Percentiles rank a stretch among this genome's conserved stretches.
Conservation (phyloP, 2,888 invertebrate species). For the Didymodactylos carnosus region DNA sequence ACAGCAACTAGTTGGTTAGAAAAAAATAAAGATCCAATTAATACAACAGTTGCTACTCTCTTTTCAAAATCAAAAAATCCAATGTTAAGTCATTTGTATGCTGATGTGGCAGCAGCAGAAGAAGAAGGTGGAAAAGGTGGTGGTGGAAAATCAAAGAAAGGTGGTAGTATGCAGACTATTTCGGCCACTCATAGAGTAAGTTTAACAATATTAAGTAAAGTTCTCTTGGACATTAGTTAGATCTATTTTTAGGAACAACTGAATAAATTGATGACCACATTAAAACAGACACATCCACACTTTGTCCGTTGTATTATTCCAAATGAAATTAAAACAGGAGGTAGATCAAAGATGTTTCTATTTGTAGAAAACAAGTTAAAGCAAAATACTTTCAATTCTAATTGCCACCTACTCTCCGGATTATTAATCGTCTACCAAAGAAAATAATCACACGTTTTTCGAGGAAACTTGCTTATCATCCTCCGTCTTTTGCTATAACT, state of each 20-base stretch:
- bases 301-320: constrained; percentile 99
- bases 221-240: neutral
- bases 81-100: neutral
- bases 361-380: no score
- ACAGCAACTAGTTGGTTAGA: constrained; percentile 74
- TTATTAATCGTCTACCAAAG: no score
- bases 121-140: constrained; percentile 31
- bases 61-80: constrained; percentile 4
- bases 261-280: constrained; percentile 89
- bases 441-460: no score
- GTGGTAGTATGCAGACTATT: constrained; percentile 91
- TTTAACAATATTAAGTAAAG: neutral
- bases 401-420: no score
- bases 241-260: constrained; percentile 32
- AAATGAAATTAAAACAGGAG: constrained; percentile 46
- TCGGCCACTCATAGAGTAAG: constrained; percentile 81
- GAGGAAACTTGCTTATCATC: no score
- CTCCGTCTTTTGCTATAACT: no score
- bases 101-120: constrained; percentile 26
- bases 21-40: constrained; percentile 99
- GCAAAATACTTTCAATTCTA: no score
- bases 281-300: constrained; percentile 90
- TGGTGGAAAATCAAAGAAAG: constrained; percentile 48
- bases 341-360: no score
- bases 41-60: constrained; percentile 62